Evolutionary conservation across 2,113 vertebrate genomes (phyloP).

Genomic region (Ammospiza caudacuta): DNA sequence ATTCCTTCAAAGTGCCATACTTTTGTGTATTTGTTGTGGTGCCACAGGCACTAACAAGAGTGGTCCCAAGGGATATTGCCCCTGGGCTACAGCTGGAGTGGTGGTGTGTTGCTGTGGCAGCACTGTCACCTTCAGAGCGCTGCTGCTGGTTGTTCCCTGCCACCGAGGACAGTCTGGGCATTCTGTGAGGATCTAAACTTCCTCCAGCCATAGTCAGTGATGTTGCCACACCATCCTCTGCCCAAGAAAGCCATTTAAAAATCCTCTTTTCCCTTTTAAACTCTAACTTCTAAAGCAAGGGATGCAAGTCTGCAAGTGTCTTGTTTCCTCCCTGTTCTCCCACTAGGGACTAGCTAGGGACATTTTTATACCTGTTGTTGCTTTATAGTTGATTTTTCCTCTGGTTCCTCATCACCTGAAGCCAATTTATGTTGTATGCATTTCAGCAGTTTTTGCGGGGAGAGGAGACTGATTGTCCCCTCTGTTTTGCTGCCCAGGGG

Average conservation of each 20-base stretch:
- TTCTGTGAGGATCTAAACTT: neutral
- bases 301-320: neutral
- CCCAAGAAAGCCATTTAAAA: neutral
- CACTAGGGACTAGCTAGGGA: accelerated
- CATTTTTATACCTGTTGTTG: neutral
- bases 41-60: neutral
- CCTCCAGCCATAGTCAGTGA: neutral
- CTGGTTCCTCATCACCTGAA: neutral
- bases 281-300: neutral
- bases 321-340: neutral
- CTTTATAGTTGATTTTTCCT: neutral
- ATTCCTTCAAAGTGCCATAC: neutral
- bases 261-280: neutral
- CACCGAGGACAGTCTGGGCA: accelerated
- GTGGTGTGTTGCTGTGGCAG: neutral
- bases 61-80: neutral
- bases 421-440: neutral
- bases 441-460: neutral
- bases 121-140: neutral
- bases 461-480: neutral
- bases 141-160: neutral
- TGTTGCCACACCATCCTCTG: accelerated
- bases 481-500: neutral
- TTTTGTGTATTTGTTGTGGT: neutral
- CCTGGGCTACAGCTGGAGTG: neutral